Conservation (phyloP, 2,797 vertebrate species). For the Centroberyx gerrardi region DNA sequence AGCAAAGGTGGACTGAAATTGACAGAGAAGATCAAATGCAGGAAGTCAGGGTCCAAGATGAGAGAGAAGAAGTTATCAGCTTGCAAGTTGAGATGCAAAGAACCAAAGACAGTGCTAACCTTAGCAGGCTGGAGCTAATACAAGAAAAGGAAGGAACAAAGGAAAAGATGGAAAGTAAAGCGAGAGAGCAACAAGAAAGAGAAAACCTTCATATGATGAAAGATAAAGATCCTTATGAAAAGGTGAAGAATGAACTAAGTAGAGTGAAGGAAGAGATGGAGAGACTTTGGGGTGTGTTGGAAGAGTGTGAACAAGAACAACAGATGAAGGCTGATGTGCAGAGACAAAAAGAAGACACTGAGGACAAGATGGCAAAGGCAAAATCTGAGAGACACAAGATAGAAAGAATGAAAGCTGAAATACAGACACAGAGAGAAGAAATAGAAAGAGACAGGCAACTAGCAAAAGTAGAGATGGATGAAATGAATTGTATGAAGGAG, state of each 20-base stretch:
- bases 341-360: slow-evolving; percentile 48
- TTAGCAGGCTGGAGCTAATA: slow-evolving; percentile 41
- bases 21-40: slow-evolving; percentile 42
- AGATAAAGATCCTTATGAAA: slow-evolving; percentile 45
- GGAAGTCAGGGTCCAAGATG: slow-evolving; percentile 26
- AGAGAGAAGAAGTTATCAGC: slow-evolving; percentile 48
- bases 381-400: slow-evolving; percentile 61
- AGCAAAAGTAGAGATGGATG: slow-evolving; percentile 64
- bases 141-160: slow-evolving; percentile 37
- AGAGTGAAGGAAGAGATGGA: slow-evolving; percentile 63
- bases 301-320: slow-evolving; percentile 48
- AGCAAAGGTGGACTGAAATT: slow-evolving; percentile 42
- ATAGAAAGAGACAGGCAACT: slow-evolving; percentile 58
- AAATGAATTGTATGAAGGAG: slow-evolving; percentile 55
- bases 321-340: slow-evolving; percentile 50
- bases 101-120: slow-evolving; percentile 40
- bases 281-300: slow-evolving; percentile 61
- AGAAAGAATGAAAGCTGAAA: slow-evolving; percentile 52
- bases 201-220: not conserved
- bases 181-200: not conserved
- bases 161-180: slow-evolving; percentile 41
- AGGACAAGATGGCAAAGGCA: slow-evolving; percentile 40
- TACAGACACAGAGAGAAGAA: slow-evolving; percentile 64
- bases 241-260: slow-evolving; percentile 59
- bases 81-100: slow-evolving; percentile 38